Percentiles rank a stretch among this genome's conserved stretches.
Evolutionary conservation across 1,140 invertebrate species (phyloP).

Genomic region (Danaus melanippus): DNA sequence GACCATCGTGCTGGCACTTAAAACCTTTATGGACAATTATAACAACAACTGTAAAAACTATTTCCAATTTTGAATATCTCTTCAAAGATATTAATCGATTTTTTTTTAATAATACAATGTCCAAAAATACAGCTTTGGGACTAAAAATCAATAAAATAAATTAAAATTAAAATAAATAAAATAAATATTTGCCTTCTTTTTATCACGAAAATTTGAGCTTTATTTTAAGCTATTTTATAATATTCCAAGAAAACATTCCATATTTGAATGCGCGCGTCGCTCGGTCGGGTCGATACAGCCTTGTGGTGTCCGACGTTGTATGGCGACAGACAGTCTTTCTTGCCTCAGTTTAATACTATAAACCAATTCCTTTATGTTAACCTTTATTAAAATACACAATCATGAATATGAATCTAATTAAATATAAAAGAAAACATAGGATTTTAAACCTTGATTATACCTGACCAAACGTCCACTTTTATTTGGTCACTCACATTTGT

Average conservation of each 20-base stretch:
- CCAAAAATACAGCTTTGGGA: no score
- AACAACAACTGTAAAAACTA: neutral
- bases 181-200: neutral
- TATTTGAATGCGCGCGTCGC: slow-evolving; percentile 61
- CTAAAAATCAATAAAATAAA: no score
- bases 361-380: no score
- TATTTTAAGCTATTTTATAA: no score
- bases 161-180: neutral
- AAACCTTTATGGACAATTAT: slow-evolving; percentile 18
- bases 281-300: slow-evolving; percentile 55
- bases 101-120: no score
- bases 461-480: no score
- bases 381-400: no score
- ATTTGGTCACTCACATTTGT: no score
- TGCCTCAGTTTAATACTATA: slow-evolving; percentile 27
- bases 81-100: neutral
- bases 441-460: no score
- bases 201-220: neutral
- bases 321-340: slow-evolving; percentile 64
- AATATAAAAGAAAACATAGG: no score
- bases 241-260: slow-evolving; percentile 24
- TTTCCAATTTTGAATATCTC: neutral
- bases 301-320: slow-evolving; percentile 46
- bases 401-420: slow-evolving; percentile 33
- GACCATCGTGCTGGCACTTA: slow-evolving; percentile 38